Conservation (phyloP, 2,113 vertebrate species). For the Murina feae region DNA sequence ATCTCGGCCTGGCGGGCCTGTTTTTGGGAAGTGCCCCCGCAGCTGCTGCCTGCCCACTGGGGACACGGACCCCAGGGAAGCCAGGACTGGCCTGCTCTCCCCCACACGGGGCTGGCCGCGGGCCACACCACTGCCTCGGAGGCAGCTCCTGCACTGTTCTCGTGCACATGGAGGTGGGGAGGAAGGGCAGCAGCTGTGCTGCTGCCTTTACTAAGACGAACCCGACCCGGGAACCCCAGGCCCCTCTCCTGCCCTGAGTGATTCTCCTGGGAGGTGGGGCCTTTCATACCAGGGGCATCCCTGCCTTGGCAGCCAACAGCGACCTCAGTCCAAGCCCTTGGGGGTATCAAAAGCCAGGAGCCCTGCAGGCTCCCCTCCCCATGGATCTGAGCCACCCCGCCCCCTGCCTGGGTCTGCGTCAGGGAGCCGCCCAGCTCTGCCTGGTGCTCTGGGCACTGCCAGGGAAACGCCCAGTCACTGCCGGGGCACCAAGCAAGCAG, state of each 20-base stretch:
- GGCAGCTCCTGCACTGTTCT: background rate
- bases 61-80: background rate
- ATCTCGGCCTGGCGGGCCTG: constrained; percentile 31
- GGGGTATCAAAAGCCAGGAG: background rate
- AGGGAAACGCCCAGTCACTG: background rate
- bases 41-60: constrained; percentile 19
- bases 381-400: background rate
- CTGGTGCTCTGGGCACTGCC: rapidly evolving
- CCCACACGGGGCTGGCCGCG: background rate
- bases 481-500: background rate
- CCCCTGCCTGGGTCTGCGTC: background rate
- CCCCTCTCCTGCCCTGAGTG: background rate
- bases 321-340: background rate
- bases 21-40: background rate
- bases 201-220: background rate
- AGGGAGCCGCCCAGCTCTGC: background rate
- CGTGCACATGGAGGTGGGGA: rapidly evolving
- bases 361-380: background rate
- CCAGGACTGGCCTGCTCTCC: background rate
- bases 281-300: background rate
- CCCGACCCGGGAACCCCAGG: rapidly evolving
- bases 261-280: background rate
- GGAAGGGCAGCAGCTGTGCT: no score
- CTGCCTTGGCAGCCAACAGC: background rate
- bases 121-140: background rate